Evolutionary conservation across 2,888 invertebrate species (phyloP), one percentile per base, ranked within the genome.

Genomic region (Spicauda simplicius): DNA sequence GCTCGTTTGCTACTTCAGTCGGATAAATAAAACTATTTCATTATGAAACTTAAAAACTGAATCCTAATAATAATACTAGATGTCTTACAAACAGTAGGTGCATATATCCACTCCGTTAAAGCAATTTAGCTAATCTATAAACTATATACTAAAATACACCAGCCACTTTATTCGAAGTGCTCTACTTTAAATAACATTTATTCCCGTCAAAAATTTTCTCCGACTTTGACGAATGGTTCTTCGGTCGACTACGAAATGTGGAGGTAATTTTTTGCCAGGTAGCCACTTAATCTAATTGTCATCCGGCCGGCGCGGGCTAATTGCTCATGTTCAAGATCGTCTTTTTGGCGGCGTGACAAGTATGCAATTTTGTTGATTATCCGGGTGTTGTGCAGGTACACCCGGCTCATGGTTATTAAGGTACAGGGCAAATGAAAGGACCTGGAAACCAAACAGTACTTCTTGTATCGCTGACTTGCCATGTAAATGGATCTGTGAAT

Each of bases 211-310:
- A 48, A 8, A 33, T 33, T 33, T 11, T 16, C 8, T 16, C 18
- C n/a, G 50, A 50, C 50, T 50, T 50, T 33, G 55, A 55, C 16
- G 8, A 55, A 55, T 25, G 16, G n/a, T 12, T 10, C 16, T 8
- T 33, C 1, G 19, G 12, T 55, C 16, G 8, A 12, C 11, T 2
- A n/a, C 30, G 19, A 20, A 45, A 41, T 3, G 11, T 37, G n/a
- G n/a, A 54, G 14, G 55, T 48, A 33, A n/a, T 74, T 64, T 66
- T 66, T 41, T 53, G 33, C 48, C 50, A 61, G 45, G 56, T 64
- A 57, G 56, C 33, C 37, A 16, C 37, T 57, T 20, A 33, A 57
- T 64, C 50, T 33, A 52, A 57, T 64, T 64, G 64, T 64, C 64
- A 57, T 33, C 37, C 20, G 20, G 8, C 19, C 48, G 57, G 66